Evolutionary conservation across 2,797 vertebrate genomes (phyloP).

Genomic region (Anguilla megastoma): DNA sequence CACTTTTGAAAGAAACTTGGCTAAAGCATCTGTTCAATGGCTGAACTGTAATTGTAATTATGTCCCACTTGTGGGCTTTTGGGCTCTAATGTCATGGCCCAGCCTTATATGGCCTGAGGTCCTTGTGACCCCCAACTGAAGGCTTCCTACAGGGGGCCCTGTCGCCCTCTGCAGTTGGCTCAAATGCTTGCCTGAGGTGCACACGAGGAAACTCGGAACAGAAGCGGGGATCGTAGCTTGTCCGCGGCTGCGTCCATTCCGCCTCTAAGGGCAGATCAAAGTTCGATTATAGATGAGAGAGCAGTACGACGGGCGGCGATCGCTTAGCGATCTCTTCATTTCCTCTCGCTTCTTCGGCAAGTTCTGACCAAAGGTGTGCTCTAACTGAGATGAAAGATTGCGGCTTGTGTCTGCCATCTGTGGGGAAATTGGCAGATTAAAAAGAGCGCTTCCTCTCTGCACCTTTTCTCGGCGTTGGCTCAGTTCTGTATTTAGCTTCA

Average conservation of each 20-base stretch:
- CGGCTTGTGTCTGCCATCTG: neutral
- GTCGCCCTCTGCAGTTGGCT: neutral
- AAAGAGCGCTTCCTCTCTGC: neutral
- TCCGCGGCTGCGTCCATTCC: neutral
- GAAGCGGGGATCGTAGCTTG: neutral
- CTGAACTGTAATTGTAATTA: too few species aligned
- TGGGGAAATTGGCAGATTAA: neutral
- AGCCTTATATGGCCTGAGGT: neutral
- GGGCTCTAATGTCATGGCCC: too few species aligned
- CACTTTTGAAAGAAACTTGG: too few species aligned
- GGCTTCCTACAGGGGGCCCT: neutral
- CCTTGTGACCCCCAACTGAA: neutral
- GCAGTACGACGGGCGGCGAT: neutral
- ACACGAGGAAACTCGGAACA: neutral
- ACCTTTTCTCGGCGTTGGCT: neutral
- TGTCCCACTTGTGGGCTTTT: too few species aligned
- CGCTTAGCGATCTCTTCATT: neutral
- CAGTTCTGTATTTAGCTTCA: neutral
- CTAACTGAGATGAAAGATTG: neutral
- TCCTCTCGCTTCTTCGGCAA: neutral
- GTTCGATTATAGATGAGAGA: conserved; percentile 2
- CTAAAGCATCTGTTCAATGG: too few species aligned
- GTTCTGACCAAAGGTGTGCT: conserved; percentile 17
- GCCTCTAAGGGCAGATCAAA: neutral
- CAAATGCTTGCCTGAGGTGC: neutral